phyloP scores from a whole-genome alignment of 2,888 invertebrate genomes.

The Parnassius mnemosyne region DNA sequence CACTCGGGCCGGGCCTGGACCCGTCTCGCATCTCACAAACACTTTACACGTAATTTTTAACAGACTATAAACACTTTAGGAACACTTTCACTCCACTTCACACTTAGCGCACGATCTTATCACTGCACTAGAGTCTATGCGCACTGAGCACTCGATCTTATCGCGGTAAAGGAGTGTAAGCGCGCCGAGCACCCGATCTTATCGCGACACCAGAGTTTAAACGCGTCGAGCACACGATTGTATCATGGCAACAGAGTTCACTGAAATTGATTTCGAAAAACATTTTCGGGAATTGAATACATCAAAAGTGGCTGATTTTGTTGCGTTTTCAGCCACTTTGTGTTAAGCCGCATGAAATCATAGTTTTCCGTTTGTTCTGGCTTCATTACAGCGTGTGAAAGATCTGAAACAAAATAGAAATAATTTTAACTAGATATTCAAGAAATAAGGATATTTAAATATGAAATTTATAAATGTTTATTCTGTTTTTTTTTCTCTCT shows the following conservation, averaged over 20 bases:
- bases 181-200: no score
- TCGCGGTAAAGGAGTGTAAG: no score
- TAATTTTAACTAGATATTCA: no score
- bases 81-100: neutral
- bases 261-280: neutral
- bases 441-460: no score
- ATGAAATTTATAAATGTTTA: no score
- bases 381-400: neutral
- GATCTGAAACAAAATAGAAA: slow-evolving; percentile 1
- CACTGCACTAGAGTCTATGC: neutral
- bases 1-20: slow-evolving; percentile 63
- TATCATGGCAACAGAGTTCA: no score
- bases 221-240: no score
- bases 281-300: neutral
- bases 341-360: neutral
- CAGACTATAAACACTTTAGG: slow-evolving; percentile 39
- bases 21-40: slow-evolving; percentile 73
- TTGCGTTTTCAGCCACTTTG: no score
- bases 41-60: slow-evolving; percentile 36
- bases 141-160: no score
- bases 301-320: no score
- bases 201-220: no score
- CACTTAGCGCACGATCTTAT: neutral
- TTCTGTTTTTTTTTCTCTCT: no score
- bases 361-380: neutral